Conservation (phyloP, 1,140 invertebrate genomes). For the Bombus pascuorum region DNA sequence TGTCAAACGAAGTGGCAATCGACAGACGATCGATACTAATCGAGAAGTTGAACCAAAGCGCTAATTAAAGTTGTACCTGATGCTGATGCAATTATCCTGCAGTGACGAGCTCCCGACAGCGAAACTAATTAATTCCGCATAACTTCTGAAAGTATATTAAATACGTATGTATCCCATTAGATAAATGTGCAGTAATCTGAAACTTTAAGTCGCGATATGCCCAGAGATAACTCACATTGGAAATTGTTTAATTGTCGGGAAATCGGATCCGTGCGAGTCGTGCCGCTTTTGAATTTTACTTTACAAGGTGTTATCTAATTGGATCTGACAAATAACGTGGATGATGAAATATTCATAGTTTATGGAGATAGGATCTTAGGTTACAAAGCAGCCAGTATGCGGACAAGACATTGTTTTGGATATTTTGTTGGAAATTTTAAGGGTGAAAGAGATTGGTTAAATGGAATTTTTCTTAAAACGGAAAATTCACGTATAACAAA, state of each 20-base stretch:
- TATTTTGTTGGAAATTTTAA: background rate
- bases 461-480: background rate
- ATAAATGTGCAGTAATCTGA: background rate
- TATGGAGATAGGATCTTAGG: no score
- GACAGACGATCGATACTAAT: conserved; percentile 13
- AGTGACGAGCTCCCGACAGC: background rate
- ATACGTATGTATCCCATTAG: background rate
- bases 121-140: conserved; percentile 25
- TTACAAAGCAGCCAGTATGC: background rate
- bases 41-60: conserved; percentile 8
- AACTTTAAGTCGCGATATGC: background rate
- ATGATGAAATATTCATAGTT: no score
- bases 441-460: background rate
- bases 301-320: no score
- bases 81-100: conserved; percentile 34
- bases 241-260: background rate
- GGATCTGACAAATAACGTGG: no score
- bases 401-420: background rate
- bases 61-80: conserved; percentile 28
- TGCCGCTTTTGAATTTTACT: background rate
- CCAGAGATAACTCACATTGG: no score
- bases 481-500: background rate
- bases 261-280: background rate
- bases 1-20: background rate
- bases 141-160: conserved; percentile 7